Base-by-base conservation (phyloP, 2,888 invertebrate genomes). In the Leptarthrus brevirostris region DNA sequence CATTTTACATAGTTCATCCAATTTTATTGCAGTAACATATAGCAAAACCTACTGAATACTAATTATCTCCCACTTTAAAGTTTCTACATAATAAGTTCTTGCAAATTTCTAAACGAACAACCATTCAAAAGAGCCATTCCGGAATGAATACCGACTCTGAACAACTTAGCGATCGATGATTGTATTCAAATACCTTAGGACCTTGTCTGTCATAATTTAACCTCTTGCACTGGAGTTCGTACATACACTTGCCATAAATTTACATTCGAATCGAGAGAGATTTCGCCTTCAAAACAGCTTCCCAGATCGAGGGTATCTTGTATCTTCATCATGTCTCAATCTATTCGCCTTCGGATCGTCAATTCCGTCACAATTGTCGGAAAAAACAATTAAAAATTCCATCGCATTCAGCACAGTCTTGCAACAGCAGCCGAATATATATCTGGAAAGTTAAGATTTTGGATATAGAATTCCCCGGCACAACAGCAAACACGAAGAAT, bases 161-260 rank as follows among this genome's bases (percentile, higher is more conserved):
- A 12, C 58, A 58, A 4, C 36, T 34, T 12, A 10, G 16, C 36
- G 30, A 58, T 10, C 18, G 22, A 22, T n/a, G 30, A 56, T 36
- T 36, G 36, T 36, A 58, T 58, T 36, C 58, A 58, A 58, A 40
- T 40, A 40, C 14, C 34, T 18, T 36, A 58, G 40, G 58, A 58
- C 58, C 58, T 58, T 58, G 58, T 30, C 22, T 58, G 58, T 36
- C 20, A 58, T 30, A 36, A 36, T 36, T 58, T 58, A 58, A 58
- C 58, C 58, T 58, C 20, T 56, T 58, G 58, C 20, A 16, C 58
- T 36, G 18, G 16, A 36, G 18, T 16, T 10, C 34, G 34, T 58
- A 12, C 1, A 3, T 40, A n/a, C 36, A 26, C 58, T 34, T 36
- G 36, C 36, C 34, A 36, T 58, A 58, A 58, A 58, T 58, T 58